Evolutionary conservation across 2,113 vertebrate species (phyloP).

Genomic region (Thunnus thynnus): DNA sequence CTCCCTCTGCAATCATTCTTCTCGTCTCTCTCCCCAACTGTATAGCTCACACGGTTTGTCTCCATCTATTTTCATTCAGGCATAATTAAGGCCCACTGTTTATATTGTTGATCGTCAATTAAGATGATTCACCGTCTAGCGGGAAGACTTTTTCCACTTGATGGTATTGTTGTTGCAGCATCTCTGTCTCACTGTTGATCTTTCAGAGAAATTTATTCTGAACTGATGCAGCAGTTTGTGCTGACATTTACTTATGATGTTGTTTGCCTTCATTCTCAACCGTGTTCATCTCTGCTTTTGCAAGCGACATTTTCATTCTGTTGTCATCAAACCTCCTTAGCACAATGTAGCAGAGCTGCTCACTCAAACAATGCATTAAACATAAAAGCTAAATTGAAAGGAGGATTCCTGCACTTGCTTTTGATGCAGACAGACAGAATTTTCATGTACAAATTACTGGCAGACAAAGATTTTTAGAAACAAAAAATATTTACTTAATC

Average conservation of each 20-base stretch:
- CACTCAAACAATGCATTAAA: constrained; percentile 58
- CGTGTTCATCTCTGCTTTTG: constrained; percentile 42
- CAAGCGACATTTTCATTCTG: constrained; percentile 50
- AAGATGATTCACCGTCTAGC: constrained; percentile 73
- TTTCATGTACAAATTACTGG: constrained; percentile 20
- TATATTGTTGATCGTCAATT: constrained; percentile 73
- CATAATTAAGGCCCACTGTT: constrained; percentile 72
- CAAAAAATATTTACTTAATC: constrained; percentile 43
- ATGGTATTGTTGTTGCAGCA: constrained; percentile 55
- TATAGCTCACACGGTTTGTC: constrained; percentile 20
- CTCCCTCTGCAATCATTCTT: constrained; percentile 41
- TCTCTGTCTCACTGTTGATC: constrained; percentile 47
- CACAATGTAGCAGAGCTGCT: constrained; percentile 30
- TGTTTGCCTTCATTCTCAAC: constrained; percentile 36
- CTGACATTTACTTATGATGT: constrained; percentile 57
- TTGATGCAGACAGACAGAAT: constrained; percentile 46
- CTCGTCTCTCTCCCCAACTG: constrained; percentile 49
- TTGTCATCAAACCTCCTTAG: constrained; percentile 36
- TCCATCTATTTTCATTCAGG: constrained; percentile 64
- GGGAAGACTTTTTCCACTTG: constrained; percentile 30
- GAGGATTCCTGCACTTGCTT: constrained; percentile 40
- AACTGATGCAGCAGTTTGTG: constrained; percentile 45
- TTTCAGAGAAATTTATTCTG: constrained; percentile 54
- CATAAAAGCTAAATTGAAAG: constrained; percentile 50
- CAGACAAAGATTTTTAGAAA: constrained; percentile 22